Percentiles rank a stretch among this genome's conserved stretches.
phyloP scores from a whole-genome alignment of 2,113 vertebrate species.

The Anolis sagrei region DNA sequence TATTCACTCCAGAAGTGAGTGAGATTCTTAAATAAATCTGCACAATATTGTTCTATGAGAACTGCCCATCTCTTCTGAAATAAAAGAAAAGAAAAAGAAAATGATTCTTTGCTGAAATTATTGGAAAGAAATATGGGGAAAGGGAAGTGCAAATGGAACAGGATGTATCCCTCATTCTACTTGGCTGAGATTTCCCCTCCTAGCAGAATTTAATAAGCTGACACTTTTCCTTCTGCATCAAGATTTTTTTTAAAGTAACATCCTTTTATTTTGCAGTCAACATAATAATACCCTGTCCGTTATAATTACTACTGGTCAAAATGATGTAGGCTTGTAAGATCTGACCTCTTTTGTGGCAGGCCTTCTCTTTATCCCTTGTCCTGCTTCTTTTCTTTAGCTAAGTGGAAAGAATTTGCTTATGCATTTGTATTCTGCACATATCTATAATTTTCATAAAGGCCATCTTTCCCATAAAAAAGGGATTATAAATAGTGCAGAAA shows the following conservation, averaged over 20 bases:
- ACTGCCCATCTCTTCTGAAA: too few relatives aligned
- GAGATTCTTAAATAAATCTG: neutral
- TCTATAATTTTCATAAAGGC: slow-evolving; percentile 64
- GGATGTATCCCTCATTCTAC: too few relatives aligned
- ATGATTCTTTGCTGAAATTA: neutral
- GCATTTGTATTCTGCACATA: slow-evolving; percentile 65
- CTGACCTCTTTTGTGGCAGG: slow-evolving; percentile 31
- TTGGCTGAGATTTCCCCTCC: neutral
- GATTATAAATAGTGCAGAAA: slow-evolving; percentile 68
- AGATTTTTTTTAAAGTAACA: neutral
- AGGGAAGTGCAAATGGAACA: neutral
- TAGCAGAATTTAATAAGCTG: neutral
- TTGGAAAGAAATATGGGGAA: too few relatives aligned
- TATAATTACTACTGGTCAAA: slow-evolving; percentile 10
- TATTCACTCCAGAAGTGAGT: neutral
- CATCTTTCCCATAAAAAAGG: slow-evolving; percentile 63
- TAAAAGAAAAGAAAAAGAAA: neutral
- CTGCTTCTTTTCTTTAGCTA: slow-evolving; percentile 33
- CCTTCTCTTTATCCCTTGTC: slow-evolving; percentile 26
- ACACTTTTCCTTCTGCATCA: neutral
- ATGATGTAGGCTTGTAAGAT: slow-evolving; percentile 9
- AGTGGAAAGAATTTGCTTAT: slow-evolving; percentile 29
- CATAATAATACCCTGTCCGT: slow-evolving; percentile 15
- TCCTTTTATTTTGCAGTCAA: neutral
- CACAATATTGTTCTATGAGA: too few relatives aligned